Conservation (phyloP, 2,797 vertebrate species). For the Microctenopoma stevenorrisi region DNA sequence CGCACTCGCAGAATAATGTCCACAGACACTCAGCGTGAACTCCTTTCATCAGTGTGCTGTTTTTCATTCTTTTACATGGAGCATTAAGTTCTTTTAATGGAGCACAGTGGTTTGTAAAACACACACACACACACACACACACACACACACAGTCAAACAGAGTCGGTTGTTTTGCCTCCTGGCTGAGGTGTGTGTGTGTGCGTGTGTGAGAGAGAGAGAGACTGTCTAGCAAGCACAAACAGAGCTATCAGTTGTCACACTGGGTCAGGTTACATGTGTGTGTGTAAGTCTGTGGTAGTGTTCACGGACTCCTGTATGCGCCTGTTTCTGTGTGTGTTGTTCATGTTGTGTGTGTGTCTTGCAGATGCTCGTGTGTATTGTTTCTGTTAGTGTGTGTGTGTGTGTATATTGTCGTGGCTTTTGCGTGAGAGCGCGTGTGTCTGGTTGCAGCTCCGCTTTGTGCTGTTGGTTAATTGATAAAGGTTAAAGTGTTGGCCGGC, state of each 20-base stretch:
- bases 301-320: constrained; percentile 26
- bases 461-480: constrained; percentile 80
- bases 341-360: constrained; percentile 10
- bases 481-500: constrained; percentile 69
- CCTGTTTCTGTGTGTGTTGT: constrained; percentile 23
- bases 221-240: constrained; percentile 67
- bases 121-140: constrained; percentile 30
- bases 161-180: constrained; percentile 61
- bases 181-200: constrained; percentile 40
- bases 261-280: constrained; percentile 65
- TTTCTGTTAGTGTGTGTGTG: constrained; percentile 8
- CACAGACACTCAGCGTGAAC: constrained; percentile 61
- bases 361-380: constrained; percentile 25
- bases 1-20: constrained; percentile 29
- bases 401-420: not conserved
- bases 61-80: constrained; percentile 71
- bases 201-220: constrained; percentile 42
- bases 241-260: constrained; percentile 75
- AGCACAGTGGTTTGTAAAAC: constrained; percentile 68
- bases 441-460: constrained; percentile 71
- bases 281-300: constrained; percentile 24
- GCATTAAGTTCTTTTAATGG: constrained; percentile 75
- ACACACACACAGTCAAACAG: constrained; percentile 15
- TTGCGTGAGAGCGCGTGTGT: constrained; percentile 51
- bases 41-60: constrained; percentile 67